A percentile compares a stretch with the other conserved stretches of the same genome.
Evolutionary conservation across 2,113 vertebrate genomes (phyloP).

Genomic region (Junco hyemalis): DNA sequence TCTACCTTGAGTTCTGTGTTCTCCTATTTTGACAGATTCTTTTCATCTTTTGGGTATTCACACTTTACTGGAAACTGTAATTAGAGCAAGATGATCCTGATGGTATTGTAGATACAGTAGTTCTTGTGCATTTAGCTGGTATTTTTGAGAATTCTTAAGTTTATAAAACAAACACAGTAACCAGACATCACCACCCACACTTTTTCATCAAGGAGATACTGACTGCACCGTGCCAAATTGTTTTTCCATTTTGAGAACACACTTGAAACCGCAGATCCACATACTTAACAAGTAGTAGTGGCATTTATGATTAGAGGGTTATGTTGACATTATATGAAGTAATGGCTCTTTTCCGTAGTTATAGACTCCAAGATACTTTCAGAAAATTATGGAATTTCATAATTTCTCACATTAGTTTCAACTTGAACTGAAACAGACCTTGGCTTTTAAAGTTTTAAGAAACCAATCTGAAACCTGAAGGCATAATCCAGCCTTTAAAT

Average conservation of each 20-base stretch:
- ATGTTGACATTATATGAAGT: neutral
- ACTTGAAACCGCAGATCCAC: neutral
- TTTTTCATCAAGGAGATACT: neutral
- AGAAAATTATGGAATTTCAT: neutral
- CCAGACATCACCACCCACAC: neutral
- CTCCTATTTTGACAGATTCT: neutral
- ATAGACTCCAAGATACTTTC: rapidly evolving
- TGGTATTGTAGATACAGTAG: neutral
- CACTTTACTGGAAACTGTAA: neutral
- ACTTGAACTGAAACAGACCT: neutral
- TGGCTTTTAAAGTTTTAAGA: neutral
- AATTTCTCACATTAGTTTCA: neutral
- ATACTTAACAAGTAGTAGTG: neutral
- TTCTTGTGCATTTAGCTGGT: neutral
- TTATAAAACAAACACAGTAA: neutral
- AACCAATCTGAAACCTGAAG: neutral
- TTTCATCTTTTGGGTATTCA: neutral
- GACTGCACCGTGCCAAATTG: neutral
- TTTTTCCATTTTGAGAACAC: neutral
- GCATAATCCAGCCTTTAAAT: neutral
- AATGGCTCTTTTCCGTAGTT: neutral
- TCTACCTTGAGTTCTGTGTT: neutral
- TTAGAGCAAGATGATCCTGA: neutral
- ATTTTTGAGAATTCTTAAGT: neutral
- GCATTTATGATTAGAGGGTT: neutral